Conservation (phyloP, 2,113 vertebrate species). For the Anser brachyrhynchus region DNA sequence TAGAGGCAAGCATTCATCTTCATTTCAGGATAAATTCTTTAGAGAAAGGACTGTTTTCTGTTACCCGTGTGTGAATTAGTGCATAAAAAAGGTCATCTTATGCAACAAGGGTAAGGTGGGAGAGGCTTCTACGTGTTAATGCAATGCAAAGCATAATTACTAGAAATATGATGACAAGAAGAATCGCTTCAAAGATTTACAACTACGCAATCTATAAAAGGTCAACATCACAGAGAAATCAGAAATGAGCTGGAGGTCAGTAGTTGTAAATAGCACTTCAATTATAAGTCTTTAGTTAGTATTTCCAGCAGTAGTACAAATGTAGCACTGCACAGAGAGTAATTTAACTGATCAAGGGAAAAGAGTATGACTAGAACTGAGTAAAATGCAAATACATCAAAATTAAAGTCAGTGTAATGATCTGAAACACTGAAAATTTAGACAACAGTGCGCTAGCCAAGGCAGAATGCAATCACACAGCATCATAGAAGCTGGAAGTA, state of each 20-base stretch:
- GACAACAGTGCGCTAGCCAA: slow-evolving; percentile 48
- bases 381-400: slow-evolving; percentile 78
- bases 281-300: slow-evolving; percentile 51
- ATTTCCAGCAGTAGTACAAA: slow-evolving; percentile 57
- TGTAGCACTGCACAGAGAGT: slow-evolving; percentile 51
- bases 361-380: slow-evolving; percentile 58
- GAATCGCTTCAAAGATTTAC: slow-evolving; percentile 52
- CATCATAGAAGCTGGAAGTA: slow-evolving; percentile 1
- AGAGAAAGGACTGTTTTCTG: background rate
- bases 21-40: background rate
- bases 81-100: slow-evolving; percentile 46
- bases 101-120: slow-evolving; percentile 26
- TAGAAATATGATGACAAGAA: slow-evolving; percentile 59
- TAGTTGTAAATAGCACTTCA: slow-evolving; percentile 60
- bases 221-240: slow-evolving; percentile 54
- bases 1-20: background rate
- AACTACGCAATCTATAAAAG: slow-evolving; percentile 55
- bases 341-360: slow-evolving; percentile 73
- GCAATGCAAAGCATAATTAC: slow-evolving; percentile 62
- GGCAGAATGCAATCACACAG: slow-evolving; percentile 16
- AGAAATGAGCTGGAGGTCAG: slow-evolving; percentile 44
- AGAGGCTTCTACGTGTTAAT: slow-evolving; percentile 47
- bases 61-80: background rate
- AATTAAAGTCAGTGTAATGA: slow-evolving; percentile 77
- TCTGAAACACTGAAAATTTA: slow-evolving; percentile 71